Evolutionary conservation across 2,888 invertebrate species (phyloP).

Genomic region (Magallana nippona): DNA sequence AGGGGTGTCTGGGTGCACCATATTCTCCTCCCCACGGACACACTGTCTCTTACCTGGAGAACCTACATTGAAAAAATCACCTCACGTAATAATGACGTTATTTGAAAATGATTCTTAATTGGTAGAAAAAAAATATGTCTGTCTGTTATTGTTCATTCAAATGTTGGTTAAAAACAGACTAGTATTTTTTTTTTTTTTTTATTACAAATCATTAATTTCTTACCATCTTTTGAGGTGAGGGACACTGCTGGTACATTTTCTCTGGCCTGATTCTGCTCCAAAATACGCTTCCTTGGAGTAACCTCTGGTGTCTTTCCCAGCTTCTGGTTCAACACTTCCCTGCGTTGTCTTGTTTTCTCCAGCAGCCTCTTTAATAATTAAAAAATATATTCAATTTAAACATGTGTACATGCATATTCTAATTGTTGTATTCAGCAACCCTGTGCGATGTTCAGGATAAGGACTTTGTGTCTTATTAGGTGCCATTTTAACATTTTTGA

Average conservation of each 20-base stretch:
- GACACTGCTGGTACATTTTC: conserved; percentile 52
- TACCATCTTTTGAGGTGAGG: conserved; percentile 15
- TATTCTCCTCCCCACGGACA: conserved; percentile 65
- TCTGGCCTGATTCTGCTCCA: conserved; percentile 62
- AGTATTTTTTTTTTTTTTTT: neutral
- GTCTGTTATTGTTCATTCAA: no score
- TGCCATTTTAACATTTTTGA: no score
- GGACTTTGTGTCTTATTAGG: no score
- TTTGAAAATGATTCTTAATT: no score
- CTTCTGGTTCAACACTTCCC: conserved; percentile 72
- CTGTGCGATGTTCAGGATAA: no score
- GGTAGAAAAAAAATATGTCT: no score
- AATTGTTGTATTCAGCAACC: no score
- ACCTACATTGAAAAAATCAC: conserved; percentile 55
- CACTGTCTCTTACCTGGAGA: conserved; percentile 77
- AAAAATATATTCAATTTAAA: neutral
- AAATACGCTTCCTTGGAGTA: conserved; percentile 69
- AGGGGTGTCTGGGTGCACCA: conserved; percentile 74
- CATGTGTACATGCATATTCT: no score
- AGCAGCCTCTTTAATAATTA: conserved; percentile 65
- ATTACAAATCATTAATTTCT: neutral
- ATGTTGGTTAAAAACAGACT: no score
- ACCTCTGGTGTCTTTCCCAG: conserved; percentile 74
- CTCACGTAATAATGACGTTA: no score
- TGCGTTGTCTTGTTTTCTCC: conserved; percentile 69